Base-by-base conservation (phyloP, 2,113 vertebrate species). In the Gorsachius goisagi region DNA sequence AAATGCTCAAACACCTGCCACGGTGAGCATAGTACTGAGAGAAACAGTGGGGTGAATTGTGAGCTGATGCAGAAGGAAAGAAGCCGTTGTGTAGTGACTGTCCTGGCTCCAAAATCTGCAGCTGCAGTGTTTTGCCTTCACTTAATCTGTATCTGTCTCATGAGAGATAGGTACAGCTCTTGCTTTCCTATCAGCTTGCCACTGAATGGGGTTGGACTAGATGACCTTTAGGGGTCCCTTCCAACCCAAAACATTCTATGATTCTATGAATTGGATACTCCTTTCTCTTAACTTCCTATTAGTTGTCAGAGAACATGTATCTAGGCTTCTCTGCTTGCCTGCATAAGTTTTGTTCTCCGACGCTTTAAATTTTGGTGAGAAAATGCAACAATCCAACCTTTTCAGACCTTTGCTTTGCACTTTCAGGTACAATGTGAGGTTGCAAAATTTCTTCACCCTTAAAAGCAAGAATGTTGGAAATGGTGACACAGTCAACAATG, bases 381-480 rank as follows among this genome's bases (percentile, higher is more conserved):
- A 86, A 81, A 60, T 72, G 44, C 22, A 87, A n/a, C 30, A 71
- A n/a, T 77, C 30, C 39, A 78, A 0, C 64, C 24, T 91, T 96
- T 92, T 93, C 83, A 84, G 59, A 95, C 37, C 59, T 86, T 89
- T 73, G 2, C 66, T 92, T 94, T 93, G 7, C 55, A 58, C 79
- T 96, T 77, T 53, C 89, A 99, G 99, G 97, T 99, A 99, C 97
- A 99, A 99, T 19, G 82, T 98, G 96, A 99, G 93, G 97, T 98
- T 99, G 98, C 99, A 99, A 88, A 97, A 84, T 18, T 98, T 98
- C 62, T 98, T 98, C 94, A 98, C 78, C 2, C 86, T 97, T 96
- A 98, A 97, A 97, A 98, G 98, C 41, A 99, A 99, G 98, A 98
- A 99, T 41, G 97, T 99, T 89, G 98, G 99, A 76, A 99, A 99